Evolutionary conservation across 1,140 invertebrate species (phyloP), one percentile per base, ranked within the genome.

Genomic region (Drosophila kurseongensis): DNA sequence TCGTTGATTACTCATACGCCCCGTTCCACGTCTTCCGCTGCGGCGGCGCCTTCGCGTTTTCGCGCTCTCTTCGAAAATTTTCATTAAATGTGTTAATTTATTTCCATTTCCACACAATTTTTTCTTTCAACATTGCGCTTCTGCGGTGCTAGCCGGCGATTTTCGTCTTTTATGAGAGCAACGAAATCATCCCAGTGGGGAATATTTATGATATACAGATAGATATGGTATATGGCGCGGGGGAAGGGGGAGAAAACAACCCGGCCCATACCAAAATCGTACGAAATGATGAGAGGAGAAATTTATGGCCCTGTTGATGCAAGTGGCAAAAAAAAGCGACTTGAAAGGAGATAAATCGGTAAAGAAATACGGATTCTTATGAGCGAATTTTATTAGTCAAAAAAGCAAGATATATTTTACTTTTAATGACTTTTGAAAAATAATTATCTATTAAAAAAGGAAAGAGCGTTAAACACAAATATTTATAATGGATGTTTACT

Each of bases 11-110:
- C 84, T 88, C 84, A 88, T 88, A 88, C 84, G 84, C 84, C 78
- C 84, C 73, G 80, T 84, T 75, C 88, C 36, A 44, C 73, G 40
- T 63, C 58, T 74, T 75, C 69, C 60, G 62, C 36, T 50, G 54
- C 47, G 16, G 38, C 16, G 10, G 42, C 10, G 32, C 44, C 32
- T 61, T 51, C 35, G 32, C 57, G 13, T 36, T 57, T 47, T 54
- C 58, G 47, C 10, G 16, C 40, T 41, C 50, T 62, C 56, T 75
- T 80, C 67, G 80, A 78, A 65, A 76, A 83, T 84, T 89, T 88
- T 88, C 84, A 88, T 89, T 77, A 80, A 88, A 80, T 83, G 84
- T 89, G 84, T 84, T 88, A 84, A 88, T 89, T 88, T 88, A 89
- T 89, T 84, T 77, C 80, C 80, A 88, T 88, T 89, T 86, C 67